These are phyloP conservation scores for Hylaeus anthracinus DNA, from an alignment of 1,140 invertebrate species.

Conservation along the genomic window DNA sequence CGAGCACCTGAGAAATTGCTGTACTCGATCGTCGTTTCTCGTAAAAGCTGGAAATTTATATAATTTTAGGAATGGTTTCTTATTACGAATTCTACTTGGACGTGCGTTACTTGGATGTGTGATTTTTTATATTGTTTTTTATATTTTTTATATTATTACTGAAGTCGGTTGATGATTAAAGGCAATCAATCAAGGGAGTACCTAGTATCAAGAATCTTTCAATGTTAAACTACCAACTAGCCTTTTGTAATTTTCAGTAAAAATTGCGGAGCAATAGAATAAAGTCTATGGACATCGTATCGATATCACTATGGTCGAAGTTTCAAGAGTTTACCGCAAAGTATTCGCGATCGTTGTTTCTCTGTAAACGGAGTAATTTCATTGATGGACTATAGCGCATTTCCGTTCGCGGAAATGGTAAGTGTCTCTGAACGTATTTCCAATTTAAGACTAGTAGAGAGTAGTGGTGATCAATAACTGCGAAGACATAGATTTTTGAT, in stretches of 20 bases:
- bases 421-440: neutral
- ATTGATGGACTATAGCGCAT: constrained; percentile 12
- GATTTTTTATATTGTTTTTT: too few species aligned
- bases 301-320: neutral
- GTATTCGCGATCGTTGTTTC: neutral
- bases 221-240: too few species aligned
- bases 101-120: too few species aligned
- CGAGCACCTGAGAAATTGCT: too few species aligned
- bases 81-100: too few species aligned
- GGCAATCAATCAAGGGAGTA: too few species aligned
- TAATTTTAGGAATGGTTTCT: too few species aligned
- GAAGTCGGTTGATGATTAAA: too few species aligned
- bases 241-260: neutral
- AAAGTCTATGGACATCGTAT: neutral
- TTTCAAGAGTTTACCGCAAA: neutral
- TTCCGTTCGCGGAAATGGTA: neutral
- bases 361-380: neutral
- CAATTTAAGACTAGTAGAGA: neutral
- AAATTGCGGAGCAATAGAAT: neutral
- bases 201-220: too few species aligned
- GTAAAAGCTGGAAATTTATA: too few species aligned
- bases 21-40: too few species aligned
- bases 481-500: neutral
- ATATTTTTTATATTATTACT: too few species aligned
- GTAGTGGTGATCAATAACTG: constrained; percentile 5